Evolutionary conservation across 2,113 vertebrate species (phyloP).

Genomic region (Opisthocomus hoazin): DNA sequence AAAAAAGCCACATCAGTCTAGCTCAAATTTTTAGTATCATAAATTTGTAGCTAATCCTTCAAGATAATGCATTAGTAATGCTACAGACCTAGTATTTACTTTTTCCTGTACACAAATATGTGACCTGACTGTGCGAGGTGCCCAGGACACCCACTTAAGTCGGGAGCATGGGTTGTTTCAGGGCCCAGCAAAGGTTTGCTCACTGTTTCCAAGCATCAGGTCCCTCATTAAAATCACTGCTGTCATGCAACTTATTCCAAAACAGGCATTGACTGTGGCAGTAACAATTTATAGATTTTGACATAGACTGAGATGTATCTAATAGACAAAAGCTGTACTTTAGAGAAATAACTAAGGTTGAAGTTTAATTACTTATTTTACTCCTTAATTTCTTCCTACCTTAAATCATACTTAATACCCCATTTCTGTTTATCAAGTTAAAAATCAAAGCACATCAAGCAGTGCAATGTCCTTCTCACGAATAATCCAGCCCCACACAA

Average conservation of each 20-base stretch:
- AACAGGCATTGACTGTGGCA: neutral
- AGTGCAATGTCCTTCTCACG: neutral
- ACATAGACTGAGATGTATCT: neutral
- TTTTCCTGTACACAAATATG: neutral
- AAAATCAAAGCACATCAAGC: neutral
- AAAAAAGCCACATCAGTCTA: neutral
- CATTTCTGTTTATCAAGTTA: neutral
- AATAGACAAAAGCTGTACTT: neutral
- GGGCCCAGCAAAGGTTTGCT: neutral
- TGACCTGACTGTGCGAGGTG: fast-evolving
- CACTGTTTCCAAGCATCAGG: neutral
- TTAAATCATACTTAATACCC: neutral
- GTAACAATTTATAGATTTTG: neutral
- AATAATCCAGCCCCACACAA: neutral
- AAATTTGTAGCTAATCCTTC: neutral
- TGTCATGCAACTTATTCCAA: neutral
- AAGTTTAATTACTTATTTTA: neutral
- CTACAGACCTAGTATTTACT: neutral
- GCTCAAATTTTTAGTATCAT: neutral
- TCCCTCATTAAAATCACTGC: neutral
- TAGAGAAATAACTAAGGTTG: neutral
- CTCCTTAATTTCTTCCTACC: neutral
- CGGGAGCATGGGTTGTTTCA: neutral
- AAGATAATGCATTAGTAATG: neutral
- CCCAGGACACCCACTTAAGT: neutral